Evolutionary conservation across 2,113 vertebrate genomes (phyloP).

Genomic region (Bubo blakistoni): DNA sequence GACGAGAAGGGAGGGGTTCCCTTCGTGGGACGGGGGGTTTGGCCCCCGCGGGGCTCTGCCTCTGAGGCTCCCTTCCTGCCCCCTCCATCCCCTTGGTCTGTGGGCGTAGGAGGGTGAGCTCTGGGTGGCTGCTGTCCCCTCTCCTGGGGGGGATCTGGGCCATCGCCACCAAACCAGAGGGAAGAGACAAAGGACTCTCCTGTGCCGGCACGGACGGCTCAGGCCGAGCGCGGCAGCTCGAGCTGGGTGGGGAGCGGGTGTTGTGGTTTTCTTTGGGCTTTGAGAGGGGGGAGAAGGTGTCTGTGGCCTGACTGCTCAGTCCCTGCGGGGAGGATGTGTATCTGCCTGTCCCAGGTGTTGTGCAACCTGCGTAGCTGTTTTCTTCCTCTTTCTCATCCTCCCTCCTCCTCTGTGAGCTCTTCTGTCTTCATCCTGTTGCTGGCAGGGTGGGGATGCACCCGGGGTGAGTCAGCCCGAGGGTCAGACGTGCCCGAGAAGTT

Average conservation of each 20-base stretch:
- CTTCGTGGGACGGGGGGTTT: rapidly evolving
- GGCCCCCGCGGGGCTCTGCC: not conserved
- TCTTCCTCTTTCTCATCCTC: conserved; percentile 29
- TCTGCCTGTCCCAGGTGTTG: not conserved
- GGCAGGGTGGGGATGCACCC: not conserved
- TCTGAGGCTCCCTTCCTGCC: not conserved
- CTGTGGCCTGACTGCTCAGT: rapidly evolving
- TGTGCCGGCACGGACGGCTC: not conserved
- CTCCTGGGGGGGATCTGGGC: not conserved
- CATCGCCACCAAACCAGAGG: rapidly evolving
- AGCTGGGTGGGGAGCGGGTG: not conserved
- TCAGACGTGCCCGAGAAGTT: not conserved
- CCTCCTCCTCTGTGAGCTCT: not conserved
- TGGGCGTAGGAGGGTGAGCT: not conserved
- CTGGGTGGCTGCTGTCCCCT: too few species aligned
- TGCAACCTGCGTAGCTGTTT: conserved; percentile 19
- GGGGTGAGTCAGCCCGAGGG: not conserved
- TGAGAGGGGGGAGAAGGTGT: not conserved
- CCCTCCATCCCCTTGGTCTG: rapidly evolving
- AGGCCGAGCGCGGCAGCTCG: not conserved
- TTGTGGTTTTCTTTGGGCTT: not conserved
- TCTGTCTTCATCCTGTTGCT: not conserved
- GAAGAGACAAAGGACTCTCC: not conserved
- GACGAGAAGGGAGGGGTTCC: too few species aligned
- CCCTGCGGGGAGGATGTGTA: not conserved